These are phyloP conservation scores for Conomelus anceps DNA, from an alignment of 2,888 invertebrate species.

Conservation along the genomic window DNA sequence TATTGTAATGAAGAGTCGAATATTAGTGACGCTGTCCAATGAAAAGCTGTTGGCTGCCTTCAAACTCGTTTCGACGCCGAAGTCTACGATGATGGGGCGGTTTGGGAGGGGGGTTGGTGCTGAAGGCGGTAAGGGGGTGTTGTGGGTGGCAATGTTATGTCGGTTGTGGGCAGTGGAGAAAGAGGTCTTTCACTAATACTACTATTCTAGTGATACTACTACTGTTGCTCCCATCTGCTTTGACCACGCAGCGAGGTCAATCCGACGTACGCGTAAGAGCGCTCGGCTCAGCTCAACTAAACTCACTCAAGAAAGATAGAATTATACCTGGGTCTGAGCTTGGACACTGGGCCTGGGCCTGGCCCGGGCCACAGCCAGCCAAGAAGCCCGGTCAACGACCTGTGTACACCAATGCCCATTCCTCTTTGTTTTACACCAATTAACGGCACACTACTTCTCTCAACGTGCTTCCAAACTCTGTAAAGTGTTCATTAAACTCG, in stretches of 20 bases:
- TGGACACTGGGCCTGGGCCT: background rate
- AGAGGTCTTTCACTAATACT: background rate
- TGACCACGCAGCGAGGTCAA: background rate
- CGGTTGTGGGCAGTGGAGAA: background rate
- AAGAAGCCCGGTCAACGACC: background rate
- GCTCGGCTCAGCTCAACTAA: background rate
- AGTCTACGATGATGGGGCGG: background rate
- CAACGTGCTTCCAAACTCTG: background rate
- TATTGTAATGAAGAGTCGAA: background rate
- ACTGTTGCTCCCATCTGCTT: background rate
- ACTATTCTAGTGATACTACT: background rate
- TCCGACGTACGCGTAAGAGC: background rate
- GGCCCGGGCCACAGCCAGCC: background rate
- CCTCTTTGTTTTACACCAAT: conserved; percentile 13
- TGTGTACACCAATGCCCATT: background rate
- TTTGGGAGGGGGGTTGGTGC: background rate
- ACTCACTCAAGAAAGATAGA: background rate
- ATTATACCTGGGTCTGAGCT: background rate
- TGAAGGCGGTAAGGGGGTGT: background rate
- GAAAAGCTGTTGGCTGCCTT: background rate
- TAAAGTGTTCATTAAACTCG: background rate
- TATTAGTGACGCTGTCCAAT: background rate
- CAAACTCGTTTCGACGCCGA: background rate
- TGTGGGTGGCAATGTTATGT: background rate
- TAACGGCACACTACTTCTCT: background rate